These are phyloP conservation scores for Formica exsecta DNA, from an alignment of 1,140 invertebrate species.

Conservation along the genomic window DNA sequence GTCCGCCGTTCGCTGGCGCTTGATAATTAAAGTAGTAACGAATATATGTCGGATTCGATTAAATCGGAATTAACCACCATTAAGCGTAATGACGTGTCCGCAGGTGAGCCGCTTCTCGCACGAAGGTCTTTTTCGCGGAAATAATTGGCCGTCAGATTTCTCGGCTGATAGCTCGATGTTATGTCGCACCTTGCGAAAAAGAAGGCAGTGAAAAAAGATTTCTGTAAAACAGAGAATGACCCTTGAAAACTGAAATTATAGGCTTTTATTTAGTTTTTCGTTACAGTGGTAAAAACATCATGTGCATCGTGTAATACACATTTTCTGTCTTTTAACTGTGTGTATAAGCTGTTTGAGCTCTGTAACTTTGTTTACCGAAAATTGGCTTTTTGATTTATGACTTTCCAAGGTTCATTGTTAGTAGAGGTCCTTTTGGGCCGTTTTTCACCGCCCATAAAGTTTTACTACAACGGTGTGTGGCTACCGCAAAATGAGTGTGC, in stretches of 20 bases:
- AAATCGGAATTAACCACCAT: slow-evolving; percentile 68
- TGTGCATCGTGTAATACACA: slow-evolving; percentile 9
- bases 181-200: background rate
- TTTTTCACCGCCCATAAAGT: slow-evolving; percentile 52
- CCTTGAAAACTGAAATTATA: background rate
- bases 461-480: slow-evolving; percentile 39
- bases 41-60: slow-evolving; percentile 67
- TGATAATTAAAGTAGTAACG: slow-evolving; percentile 67
- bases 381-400: slow-evolving; percentile 35
- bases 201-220: background rate
- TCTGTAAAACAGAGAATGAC: background rate
- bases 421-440: slow-evolving; percentile 15
- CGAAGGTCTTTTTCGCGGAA: slow-evolving; percentile 14
- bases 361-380: slow-evolving; percentile 49
- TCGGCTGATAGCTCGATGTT: background rate
- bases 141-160: slow-evolving; percentile 30
- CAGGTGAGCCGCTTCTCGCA: slow-evolving; percentile 19
- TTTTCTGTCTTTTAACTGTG: slow-evolving; percentile 2
- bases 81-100: slow-evolving; percentile 18
- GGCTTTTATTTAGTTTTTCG: background rate
- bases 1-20: slow-evolving; percentile 3
- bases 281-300: background rate
- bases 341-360: slow-evolving; percentile 23
- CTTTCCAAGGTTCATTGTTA: slow-evolving; percentile 26
- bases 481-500: background rate